Base-by-base conservation (phyloP, 2,888 invertebrate species). In the Torymus texanus region DNA sequence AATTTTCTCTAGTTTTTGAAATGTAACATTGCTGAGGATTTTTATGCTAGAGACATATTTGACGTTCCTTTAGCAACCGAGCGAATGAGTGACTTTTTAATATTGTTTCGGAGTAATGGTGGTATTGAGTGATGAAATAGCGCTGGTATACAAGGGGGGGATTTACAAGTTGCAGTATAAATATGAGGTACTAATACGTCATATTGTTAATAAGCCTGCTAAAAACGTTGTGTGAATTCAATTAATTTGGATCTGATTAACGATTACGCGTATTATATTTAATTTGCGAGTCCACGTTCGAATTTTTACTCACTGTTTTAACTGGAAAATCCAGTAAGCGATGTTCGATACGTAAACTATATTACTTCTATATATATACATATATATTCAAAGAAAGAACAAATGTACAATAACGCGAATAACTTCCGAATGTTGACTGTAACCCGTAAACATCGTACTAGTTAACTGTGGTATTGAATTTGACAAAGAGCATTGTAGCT, bases 331-430 rank as follows among this genome's bases (percentile, higher is more conserved):
- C 74, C 77, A 67, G 62, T 79, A 84, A 83, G 85, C 85, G 83
- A 87, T 86, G 87, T 87, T 88, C 87, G 87, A 87, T 87, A 87
- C 85, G 84, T 84, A 83, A 84, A 83, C 81, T 80, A 82, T 80
- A 82, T 61, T 18, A 63, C 41, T 21, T 53, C 12, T 11, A 58
- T 12, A 76, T 63, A 68, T 41, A 73, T 13, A 61, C 24, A 68
- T 63, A 67, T 66, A 61, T 78, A 61, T 78, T 78, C 76, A 81
- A 81, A 81, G 81, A 81, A 81, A 81, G 67, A 82, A 82, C 84
- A 83, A 83, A 81, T 86, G 84, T 85, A 86, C 84, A 85, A 87
- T 84, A 84, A 85, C 65, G 81, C 83, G 82, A 83, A 72, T 59
- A 78, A 65, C 13, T 61, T 63, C n/a, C 58, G 55, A 61, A 50